phyloP scores from a whole-genome alignment of 2,888 invertebrate genomes.

The Apoda limacodes region DNA sequence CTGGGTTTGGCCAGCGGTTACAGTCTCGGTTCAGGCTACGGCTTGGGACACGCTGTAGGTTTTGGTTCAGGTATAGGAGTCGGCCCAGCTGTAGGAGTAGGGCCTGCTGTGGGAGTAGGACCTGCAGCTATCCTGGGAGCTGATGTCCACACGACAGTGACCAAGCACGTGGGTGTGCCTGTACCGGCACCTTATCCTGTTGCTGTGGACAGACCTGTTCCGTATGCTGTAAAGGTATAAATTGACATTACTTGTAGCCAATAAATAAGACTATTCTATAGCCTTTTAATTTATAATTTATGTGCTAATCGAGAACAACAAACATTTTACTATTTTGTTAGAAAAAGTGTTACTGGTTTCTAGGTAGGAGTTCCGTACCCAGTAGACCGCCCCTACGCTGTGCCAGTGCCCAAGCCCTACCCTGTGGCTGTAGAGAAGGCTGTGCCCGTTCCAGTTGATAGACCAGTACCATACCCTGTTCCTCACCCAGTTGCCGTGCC shows the following conservation, averaged over 20 bases:
- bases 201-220: slow-evolving; percentile 56
- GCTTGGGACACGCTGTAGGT: slow-evolving; percentile 20
- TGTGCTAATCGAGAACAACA: background rate
- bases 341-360: slow-evolving; percentile 11
- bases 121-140: slow-evolving; percentile 45
- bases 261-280: too few species aligned
- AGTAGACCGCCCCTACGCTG: slow-evolving; percentile 62
- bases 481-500: slow-evolving; percentile 57
- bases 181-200: slow-evolving; percentile 62
- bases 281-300: background rate
- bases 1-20: slow-evolving; percentile 25
- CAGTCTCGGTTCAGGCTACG: slow-evolving; percentile 21
- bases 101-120: slow-evolving; percentile 18
- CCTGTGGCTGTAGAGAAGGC: slow-evolving; percentile 59
- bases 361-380: slow-evolving; percentile 61
- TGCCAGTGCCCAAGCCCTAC: slow-evolving; percentile 61
- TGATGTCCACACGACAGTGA: slow-evolving; percentile 60
- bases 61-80: slow-evolving; percentile 19
- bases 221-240: slow-evolving; percentile 55
- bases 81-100: slow-evolving; percentile 17
- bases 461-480: slow-evolving; percentile 57
- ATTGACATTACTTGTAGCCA: too few species aligned
- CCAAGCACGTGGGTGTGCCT: slow-evolving; percentile 59
- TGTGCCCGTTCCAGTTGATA: slow-evolving; percentile 63
- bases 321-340: background rate